A percentile compares a stretch with the other conserved stretches of the same genome.
Evolutionary conservation across 2,113 vertebrate genomes (phyloP).

Genomic region (Physeter macrocephalus): DNA sequence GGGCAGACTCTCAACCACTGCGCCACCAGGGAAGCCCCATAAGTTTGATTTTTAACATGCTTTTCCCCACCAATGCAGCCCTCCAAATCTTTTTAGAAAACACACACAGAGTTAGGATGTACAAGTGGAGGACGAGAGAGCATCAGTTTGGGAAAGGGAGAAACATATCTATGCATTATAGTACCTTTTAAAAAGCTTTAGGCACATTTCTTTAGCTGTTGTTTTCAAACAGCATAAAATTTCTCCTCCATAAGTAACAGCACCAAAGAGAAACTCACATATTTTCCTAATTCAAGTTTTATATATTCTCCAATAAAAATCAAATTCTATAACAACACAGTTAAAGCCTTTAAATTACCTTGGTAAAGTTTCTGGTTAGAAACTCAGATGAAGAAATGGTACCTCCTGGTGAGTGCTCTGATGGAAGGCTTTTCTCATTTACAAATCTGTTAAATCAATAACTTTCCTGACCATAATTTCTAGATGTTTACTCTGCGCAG

Average conservation of each 20-base stretch:
- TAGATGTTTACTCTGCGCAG: background rate
- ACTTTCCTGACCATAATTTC: background rate
- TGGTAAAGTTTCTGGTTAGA: background rate
- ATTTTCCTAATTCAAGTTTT: background rate
- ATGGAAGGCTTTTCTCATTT: background rate
- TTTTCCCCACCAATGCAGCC: background rate
- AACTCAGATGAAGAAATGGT: background rate
- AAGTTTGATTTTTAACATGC: conserved; percentile 10
- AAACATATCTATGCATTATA: background rate
- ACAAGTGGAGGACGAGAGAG: background rate
- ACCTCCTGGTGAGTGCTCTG: background rate
- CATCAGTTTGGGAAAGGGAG: background rate
- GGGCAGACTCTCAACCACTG: no score
- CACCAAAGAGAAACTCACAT: background rate
- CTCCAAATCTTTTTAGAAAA: background rate
- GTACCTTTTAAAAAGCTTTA: background rate
- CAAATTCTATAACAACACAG: background rate
- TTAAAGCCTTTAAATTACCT: background rate
- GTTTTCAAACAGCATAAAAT: background rate
- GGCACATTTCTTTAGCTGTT: background rate
- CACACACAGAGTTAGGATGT: background rate
- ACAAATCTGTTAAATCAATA: background rate
- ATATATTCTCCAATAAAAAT: background rate
- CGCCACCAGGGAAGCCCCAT: background rate
- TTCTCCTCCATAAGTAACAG: background rate